Base-by-base conservation (phyloP, 2,888 invertebrate genomes). In the Heterodera filipjevi region DNA sequence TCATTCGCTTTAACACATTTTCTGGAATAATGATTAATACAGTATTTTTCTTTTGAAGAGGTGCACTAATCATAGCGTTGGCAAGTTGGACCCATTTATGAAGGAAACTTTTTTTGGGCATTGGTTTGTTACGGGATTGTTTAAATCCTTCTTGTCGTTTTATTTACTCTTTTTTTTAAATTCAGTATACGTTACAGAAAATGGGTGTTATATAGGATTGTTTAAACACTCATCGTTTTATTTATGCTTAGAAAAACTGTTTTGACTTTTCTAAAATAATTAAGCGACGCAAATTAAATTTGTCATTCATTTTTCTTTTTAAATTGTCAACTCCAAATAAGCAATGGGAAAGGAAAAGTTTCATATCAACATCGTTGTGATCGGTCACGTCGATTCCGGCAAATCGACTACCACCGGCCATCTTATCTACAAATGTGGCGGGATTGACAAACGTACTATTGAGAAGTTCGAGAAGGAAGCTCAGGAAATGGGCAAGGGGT, bases 391-490 rank as follows among this genome's bases (percentile, higher is more conserved):
- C 91, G 97, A 97, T 92, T 96, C 96, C 80, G 97, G 97, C 87
- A 98, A 98, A 92, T 97, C 96, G 71, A 94, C 93, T 91, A 96
- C 95, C 90, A 96, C 95, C 89, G 97, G 97, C 89, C 97, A 98
- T 92, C 93, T 97, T 92, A 97, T 97, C 92, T 98, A 92, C 91
- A 98, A 98, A 93, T 98, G 98, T 91, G 98, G 98, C 92, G 98
- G 98, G 92, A 99, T 99, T 92, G 98, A 98, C 93, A 97, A 98
- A 92, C 94, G 98, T 93, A 96, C 96, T 90, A 99, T 98, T 91
- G 97, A 97, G 92, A 99, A 99, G 92, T 99, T 98, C 93, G 98
- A 98, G 93, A 98, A 98, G 93, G 98, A 98, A 92, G 97, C 98
- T 91, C 95, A 95, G 92, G 97, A 98, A 90, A 92, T 92, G 81